phyloP scores from a whole-genome alignment of 2,797 vertebrate genomes.

The Poecilia velifera region DNA sequence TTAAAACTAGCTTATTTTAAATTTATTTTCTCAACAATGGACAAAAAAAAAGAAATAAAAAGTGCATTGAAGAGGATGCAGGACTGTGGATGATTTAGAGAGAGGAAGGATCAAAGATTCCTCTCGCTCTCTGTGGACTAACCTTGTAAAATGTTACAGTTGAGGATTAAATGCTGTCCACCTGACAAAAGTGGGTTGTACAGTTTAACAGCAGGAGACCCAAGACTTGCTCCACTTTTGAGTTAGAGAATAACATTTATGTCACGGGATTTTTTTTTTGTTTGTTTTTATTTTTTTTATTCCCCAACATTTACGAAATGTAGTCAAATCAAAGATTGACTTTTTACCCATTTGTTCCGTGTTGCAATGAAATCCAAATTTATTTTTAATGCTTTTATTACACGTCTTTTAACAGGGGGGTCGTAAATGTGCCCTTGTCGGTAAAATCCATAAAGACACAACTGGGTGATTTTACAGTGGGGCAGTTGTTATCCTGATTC shows the following conservation, averaged over 20 bases:
- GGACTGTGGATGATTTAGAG: too few relatives aligned
- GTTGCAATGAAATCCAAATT: background rate
- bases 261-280: background rate
- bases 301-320: background rate
- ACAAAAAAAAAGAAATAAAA: background rate
- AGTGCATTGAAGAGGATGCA: background rate
- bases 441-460: background rate
- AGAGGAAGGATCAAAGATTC: background rate
- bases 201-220: background rate
- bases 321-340: background rate
- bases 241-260: background rate
- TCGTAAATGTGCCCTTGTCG: background rate
- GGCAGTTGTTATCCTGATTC: constrained; percentile 27
- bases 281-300: too few relatives aligned
- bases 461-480: constrained; percentile 16
- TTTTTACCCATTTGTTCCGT: background rate
- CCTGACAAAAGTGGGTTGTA: background rate
- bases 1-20: too few relatives aligned
- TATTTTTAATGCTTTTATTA: background rate
- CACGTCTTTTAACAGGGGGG: background rate
- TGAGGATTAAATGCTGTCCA: background rate
- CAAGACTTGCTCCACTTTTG: background rate
- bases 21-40: background rate
- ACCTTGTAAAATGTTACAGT: background rate
- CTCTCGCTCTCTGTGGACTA: background rate